Evolutionary conservation across 2,797 vertebrate genomes (phyloP).

Genomic region (Chelonia mydas): DNA sequence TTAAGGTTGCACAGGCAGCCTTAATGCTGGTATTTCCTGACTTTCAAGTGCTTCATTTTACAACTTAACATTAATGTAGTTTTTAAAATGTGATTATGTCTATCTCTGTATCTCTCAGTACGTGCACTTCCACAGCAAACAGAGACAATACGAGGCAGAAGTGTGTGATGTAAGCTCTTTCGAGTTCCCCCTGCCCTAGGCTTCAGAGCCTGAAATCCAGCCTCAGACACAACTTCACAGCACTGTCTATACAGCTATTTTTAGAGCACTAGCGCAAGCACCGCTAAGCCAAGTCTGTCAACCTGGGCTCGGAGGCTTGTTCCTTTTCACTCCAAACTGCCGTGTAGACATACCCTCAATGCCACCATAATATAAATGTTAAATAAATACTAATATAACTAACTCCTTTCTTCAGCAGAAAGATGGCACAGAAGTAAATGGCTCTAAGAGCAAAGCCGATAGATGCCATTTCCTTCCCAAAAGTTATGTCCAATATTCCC

Average conservation of each 20-base stretch:
- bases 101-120: not conserved
- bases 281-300: not conserved
- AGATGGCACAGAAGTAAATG: not conserved
- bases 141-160: not conserved
- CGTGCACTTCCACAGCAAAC: not conserved
- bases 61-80: not conserved
- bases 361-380: not conserved
- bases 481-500: not conserved
- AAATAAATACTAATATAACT: not conserved
- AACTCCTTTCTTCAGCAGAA: not conserved
- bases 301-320: no score
- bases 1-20: not conserved
- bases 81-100: not conserved
- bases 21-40: not conserved
- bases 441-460: not conserved
- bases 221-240: not conserved
- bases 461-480: not conserved
- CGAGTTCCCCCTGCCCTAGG: not conserved
- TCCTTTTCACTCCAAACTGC: no score
- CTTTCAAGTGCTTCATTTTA: not conserved
- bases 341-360: not conserved
- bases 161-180: not conserved
- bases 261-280: not conserved
- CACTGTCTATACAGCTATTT: not conserved
- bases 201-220: not conserved